A percentile compares a stretch with the other conserved stretches of the same genome.
These are phyloP conservation scores for Dysmachus trigonus DNA, from an alignment of 2,888 invertebrate species.

Conservation along the genomic window DNA sequence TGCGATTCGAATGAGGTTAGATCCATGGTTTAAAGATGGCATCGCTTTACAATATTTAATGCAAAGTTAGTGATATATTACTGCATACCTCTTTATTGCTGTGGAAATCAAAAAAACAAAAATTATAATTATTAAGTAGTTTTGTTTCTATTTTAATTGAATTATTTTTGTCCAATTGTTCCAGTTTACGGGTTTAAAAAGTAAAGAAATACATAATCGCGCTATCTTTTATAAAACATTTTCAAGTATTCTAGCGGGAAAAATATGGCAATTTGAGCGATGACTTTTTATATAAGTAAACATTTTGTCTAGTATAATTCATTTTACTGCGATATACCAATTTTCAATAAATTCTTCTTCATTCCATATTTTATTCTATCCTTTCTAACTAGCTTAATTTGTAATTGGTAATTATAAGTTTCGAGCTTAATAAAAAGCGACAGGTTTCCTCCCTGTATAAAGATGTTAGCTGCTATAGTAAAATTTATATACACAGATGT, in stretches of 20 bases:
- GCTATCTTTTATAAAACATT: background rate
- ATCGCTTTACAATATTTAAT: slow-evolving; percentile 22
- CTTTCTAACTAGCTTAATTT: too few relatives aligned
- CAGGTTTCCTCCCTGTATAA: too few relatives aligned
- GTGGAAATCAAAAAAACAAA: background rate
- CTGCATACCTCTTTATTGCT: background rate
- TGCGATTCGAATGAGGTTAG: slow-evolving; percentile 42
- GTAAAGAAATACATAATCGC: background rate
- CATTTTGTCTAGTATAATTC: background rate
- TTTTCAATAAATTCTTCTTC: too few relatives aligned
- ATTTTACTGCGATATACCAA: background rate
- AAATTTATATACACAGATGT: too few relatives aligned
- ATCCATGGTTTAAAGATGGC: slow-evolving; percentile 45
- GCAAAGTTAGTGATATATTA: background rate
- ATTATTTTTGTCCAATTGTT: background rate
- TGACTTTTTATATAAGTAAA: too few relatives aligned
- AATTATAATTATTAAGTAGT: background rate
- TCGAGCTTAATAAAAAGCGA: too few relatives aligned
- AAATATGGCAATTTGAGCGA: background rate
- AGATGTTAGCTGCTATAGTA: too few relatives aligned
- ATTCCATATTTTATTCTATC: too few relatives aligned
- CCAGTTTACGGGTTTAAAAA: background rate
- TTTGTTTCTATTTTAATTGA: slow-evolving; percentile 35
- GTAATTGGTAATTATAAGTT: too few relatives aligned
- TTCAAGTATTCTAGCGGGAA: background rate